Evolutionary conservation across 2,888 invertebrate genomes (phyloP).

Genomic region (Andrena hattorfiana): DNA sequence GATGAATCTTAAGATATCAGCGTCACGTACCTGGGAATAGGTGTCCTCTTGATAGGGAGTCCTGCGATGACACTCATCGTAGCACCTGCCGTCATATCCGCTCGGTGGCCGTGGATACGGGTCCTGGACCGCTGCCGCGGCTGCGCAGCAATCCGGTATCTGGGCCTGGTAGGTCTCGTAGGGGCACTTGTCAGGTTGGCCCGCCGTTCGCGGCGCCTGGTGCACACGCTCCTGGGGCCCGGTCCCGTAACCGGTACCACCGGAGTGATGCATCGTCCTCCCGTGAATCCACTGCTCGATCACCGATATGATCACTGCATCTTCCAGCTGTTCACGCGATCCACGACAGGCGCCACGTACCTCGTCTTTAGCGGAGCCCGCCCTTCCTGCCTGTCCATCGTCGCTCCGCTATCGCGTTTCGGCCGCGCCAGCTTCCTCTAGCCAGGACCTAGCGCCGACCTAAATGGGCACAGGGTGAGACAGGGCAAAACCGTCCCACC

Average conservation of each 20-base stretch:
- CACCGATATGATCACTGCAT: slow-evolving; percentile 71
- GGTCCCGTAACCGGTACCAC: slow-evolving; percentile 77
- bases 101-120: slow-evolving; percentile 85
- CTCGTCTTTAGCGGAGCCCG: slow-evolving; percentile 59
- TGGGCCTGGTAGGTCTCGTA: slow-evolving; percentile 84
- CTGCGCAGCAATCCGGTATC: slow-evolving; percentile 85
- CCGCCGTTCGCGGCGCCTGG: slow-evolving; percentile 76
- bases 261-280: slow-evolving; percentile 81
- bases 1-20: neutral
- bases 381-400: slow-evolving; percentile 53
- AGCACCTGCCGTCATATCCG: slow-evolving; percentile 82
- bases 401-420: slow-evolving; percentile 24
- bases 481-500: slow-evolving; percentile 47
- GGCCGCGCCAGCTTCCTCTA: slow-evolving; percentile 25
- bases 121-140: slow-evolving; percentile 82
- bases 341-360: slow-evolving; percentile 49
- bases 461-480: slow-evolving; percentile 39
- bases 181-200: slow-evolving; percentile 80
- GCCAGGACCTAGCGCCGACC: slow-evolving; percentile 27
- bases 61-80: slow-evolving; percentile 82
- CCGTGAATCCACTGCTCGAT: slow-evolving; percentile 52
- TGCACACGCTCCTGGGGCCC: slow-evolving; percentile 82
- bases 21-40: slow-evolving; percentile 79
- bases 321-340: slow-evolving; percentile 54
- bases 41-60: slow-evolving; percentile 82